These are phyloP conservation scores for Promerops cafer DNA, from an alignment of 2,113 vertebrate species.

Conservation along the genomic window DNA sequence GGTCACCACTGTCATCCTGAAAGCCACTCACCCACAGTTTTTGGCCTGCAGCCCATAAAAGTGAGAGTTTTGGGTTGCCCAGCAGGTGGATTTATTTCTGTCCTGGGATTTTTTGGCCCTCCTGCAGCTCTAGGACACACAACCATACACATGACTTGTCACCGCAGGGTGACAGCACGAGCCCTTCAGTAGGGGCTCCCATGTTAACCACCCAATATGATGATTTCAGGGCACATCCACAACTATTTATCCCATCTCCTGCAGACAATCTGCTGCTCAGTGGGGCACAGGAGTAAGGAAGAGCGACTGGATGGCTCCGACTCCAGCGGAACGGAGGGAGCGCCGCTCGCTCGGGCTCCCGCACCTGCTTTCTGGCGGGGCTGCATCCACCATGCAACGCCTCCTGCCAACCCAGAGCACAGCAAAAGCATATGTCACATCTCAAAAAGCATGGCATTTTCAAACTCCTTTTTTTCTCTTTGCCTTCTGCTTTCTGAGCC, in stretches of 20 bases:
- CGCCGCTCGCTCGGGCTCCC: not conserved
- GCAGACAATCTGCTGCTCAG: slow-evolving; percentile 1
- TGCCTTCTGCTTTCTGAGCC: slow-evolving; percentile 58
- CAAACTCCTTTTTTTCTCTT: slow-evolving; percentile 47
- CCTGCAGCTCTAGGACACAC: not conserved
- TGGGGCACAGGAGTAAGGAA: not conserved
- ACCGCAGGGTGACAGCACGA: not conserved
- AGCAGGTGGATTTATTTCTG: not conserved
- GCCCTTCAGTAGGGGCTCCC: not conserved
- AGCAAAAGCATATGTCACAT: slow-evolving; percentile 57
- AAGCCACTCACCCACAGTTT: not conserved
- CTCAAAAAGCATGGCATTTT: slow-evolving; percentile 56
- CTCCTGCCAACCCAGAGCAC: slow-evolving; percentile 37
- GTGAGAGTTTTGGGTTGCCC: not conserved
- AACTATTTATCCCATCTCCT: not conserved
- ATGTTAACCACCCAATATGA: not conserved
- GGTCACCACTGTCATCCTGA: not conserved
- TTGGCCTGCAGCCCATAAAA: fast-evolving
- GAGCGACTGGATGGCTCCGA: not conserved
- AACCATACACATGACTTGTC: fast-evolving
- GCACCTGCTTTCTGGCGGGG: slow-evolving; percentile 44
- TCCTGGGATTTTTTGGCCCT: not conserved
- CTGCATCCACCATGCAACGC: slow-evolving; percentile 20
- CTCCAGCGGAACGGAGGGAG: not conserved
- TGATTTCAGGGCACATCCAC: not conserved